Percentiles rank a stretch among this genome's conserved stretches.
Conservation (phyloP, 2,113 vertebrate species). For the Pongo pygmaeus region DNA sequence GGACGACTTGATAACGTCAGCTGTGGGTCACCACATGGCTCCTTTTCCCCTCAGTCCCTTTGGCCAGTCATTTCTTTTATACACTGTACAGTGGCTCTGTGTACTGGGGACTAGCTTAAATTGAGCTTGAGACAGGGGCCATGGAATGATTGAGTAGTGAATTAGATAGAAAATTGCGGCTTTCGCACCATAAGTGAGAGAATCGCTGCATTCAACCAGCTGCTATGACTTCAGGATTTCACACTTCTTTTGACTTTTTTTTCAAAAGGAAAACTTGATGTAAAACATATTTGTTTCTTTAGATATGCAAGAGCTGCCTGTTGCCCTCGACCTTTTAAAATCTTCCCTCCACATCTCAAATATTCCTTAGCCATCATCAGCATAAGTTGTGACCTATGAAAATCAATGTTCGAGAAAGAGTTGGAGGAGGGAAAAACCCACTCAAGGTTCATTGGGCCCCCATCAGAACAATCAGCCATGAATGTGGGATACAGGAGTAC, state of each 20-base stretch:
- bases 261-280: slow-evolving; percentile 64
- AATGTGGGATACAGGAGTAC: background rate
- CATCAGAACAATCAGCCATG: slow-evolving; percentile 43
- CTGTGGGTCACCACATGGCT: slow-evolving; percentile 7
- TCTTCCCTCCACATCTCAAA: background rate
- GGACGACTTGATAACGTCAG: slow-evolving; percentile 37
- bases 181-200: slow-evolving; percentile 77
- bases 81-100: slow-evolving; percentile 67
- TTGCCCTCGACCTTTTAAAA: slow-evolving; percentile 41
- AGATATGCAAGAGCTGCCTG: slow-evolving; percentile 63
- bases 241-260: slow-evolving; percentile 74
- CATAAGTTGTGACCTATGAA: background rate
- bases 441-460: slow-evolving; percentile 35
- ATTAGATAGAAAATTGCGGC: slow-evolving; percentile 82
- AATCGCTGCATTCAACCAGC: slow-evolving; percentile 68
- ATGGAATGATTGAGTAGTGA: slow-evolving; percentile 80
- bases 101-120: slow-evolving; percentile 80
- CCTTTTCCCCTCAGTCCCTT: slow-evolving; percentile 29
- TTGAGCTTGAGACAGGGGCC: slow-evolving; percentile 79
- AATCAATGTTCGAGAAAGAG: slow-evolving; percentile 68
- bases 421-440: slow-evolving; percentile 62
- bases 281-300: slow-evolving; percentile 80
- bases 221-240: slow-evolving; percentile 63
- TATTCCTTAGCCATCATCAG: background rate
- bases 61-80: slow-evolving; percentile 62